phyloP scores from a whole-genome alignment of 2,113 vertebrate species.

The Pituophis catenifer region DNA sequence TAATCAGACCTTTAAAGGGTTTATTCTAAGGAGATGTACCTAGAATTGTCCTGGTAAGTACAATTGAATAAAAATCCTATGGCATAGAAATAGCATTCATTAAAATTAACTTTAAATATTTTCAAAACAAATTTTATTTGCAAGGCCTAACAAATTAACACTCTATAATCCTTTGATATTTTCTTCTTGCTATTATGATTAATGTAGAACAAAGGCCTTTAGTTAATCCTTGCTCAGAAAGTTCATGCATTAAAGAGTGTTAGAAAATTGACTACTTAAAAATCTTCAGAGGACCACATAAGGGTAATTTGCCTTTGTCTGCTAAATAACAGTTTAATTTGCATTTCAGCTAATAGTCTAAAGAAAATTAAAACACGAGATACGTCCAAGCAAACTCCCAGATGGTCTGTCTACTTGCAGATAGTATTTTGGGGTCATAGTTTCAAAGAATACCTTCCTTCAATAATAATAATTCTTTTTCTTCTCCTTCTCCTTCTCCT shows the following conservation, averaged over 20 bases:
- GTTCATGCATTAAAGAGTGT: not conserved
- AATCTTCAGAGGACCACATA: not conserved
- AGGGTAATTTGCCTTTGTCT: not conserved
- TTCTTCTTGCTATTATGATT: not conserved
- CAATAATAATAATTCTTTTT: too few relatives aligned
- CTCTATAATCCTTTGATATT: conserved; percentile 3
- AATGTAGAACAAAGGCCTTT: not conserved
- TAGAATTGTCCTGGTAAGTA: not conserved
- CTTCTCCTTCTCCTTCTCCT: too few relatives aligned
- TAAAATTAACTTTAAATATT: conserved; percentile 8
- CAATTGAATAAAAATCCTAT: not conserved
- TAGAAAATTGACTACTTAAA: not conserved
- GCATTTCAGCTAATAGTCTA: not conserved
- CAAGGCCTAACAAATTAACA: not conserved
- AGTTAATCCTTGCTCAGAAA: conserved; percentile 1
- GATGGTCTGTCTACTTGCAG: not conserved
- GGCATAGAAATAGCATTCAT: not conserved
- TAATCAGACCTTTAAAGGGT: not conserved
- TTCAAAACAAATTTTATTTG: not conserved
- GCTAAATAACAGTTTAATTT: not conserved
- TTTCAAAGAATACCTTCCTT: not conserved
- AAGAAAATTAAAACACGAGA: not conserved
- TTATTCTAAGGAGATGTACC: not conserved
- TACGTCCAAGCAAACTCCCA: not conserved
- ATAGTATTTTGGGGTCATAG: not conserved